phyloP scores from a whole-genome alignment of 92 coral and sea anemone genomes.

The Phenganax marumi region DNA sequence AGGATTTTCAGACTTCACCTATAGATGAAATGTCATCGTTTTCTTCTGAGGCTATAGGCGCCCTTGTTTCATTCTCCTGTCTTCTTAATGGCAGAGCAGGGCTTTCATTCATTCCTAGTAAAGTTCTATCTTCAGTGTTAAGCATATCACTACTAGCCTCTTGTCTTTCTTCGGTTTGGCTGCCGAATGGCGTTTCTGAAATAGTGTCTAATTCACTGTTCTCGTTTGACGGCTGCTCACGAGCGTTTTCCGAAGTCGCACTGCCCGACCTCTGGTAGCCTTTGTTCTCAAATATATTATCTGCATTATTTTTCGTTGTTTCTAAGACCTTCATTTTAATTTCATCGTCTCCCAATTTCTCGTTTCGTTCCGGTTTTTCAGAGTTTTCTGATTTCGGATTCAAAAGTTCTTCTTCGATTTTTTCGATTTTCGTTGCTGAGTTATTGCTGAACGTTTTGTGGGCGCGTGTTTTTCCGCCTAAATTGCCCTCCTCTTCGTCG shows the following conservation, averaged over 20 bases:
- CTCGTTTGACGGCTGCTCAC: background rate
- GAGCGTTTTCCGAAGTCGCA: background rate
- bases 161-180: background rate
- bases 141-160: background rate
- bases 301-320: background rate
- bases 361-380: too few relatives aligned
- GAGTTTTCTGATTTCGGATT: background rate
- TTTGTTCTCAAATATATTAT: background rate
- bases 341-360: background rate
- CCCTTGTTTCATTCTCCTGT: background rate
- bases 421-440: background rate
- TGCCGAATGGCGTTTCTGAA: background rate
- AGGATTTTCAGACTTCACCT: too few relatives aligned
- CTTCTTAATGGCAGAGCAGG: background rate
- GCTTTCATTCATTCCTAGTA: background rate
- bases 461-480: constrained; percentile 15
- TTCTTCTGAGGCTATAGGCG: background rate
- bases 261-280: constrained; percentile 10
- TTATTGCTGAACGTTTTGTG: constrained; percentile 20
- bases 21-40: background rate
- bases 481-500: constrained; percentile 6
- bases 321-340: constrained; percentile 32
- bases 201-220: constrained; percentile 10
- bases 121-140: background rate
- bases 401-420: constrained; percentile 26